Conservation (phyloP, 1,140 invertebrate species). For the Gonatopus flavifemur region DNA sequence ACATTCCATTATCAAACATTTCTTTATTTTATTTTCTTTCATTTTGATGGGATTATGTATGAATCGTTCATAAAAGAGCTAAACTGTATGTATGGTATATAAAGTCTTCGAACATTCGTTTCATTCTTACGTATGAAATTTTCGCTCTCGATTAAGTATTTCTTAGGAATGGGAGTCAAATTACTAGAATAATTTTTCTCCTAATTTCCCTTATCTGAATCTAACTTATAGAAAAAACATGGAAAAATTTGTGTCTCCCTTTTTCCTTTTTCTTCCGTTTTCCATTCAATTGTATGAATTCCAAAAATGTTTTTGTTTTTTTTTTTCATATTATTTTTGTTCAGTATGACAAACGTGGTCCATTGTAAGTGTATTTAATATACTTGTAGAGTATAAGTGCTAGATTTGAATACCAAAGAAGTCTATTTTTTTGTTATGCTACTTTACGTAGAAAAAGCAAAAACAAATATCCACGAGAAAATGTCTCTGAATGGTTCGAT, state of each 20-base stretch:
- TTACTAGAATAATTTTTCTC: too few species aligned
- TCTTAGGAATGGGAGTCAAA: too few species aligned
- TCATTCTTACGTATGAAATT: conserved; percentile 17
- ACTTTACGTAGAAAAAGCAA: conserved; percentile 11
- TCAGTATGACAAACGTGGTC: conserved; percentile 48
- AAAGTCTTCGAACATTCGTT: conserved; percentile 19
- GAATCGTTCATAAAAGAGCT: too few species aligned
- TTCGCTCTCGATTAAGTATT: too few species aligned
- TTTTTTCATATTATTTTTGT: conserved; percentile 26
- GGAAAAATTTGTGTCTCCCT: conserved; percentile 17
- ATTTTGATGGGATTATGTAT: too few species aligned
- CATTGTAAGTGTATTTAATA: conserved; percentile 38
- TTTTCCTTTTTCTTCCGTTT: neutral
- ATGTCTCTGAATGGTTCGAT: too few species aligned
- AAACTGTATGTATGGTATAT: conserved; percentile 14
- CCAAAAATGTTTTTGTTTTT: neutral
- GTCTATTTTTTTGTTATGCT: too few species aligned
- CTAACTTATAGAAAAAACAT: conserved; percentile 37
- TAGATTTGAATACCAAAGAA: conserved; percentile 23
- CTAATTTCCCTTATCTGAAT: too few species aligned
- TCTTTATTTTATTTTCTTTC: too few species aligned
- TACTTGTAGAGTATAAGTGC: conserved; percentile 27
- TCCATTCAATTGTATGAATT: neutral
- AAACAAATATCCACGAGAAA: conserved; percentile 1
- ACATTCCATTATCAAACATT: too few species aligned